phyloP scores from a whole-genome alignment of 1,140 invertebrate genomes.

The Neelides sp. region DNA sequence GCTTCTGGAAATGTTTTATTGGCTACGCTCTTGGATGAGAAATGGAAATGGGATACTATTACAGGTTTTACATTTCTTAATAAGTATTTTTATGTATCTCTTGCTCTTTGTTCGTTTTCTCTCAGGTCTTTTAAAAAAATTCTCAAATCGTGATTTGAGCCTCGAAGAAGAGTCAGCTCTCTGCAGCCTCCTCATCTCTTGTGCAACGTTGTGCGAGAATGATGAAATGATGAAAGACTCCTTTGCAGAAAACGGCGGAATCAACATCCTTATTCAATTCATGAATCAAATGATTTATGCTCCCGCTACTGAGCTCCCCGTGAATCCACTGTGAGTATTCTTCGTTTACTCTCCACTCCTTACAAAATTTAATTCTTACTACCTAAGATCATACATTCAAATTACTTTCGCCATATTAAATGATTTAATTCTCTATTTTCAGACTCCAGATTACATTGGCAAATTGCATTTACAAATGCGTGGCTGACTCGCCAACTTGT shows the following conservation, averaged over 20 bases:
- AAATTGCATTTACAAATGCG: slow-evolving; percentile 16
- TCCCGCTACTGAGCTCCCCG: slow-evolving; percentile 12
- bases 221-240: slow-evolving; percentile 11
- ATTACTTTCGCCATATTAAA: background rate
- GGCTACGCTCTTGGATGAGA: too few relatives aligned
- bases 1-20: too few relatives aligned
- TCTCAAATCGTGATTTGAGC: too few relatives aligned
- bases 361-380: background rate
- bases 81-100: too few relatives aligned
- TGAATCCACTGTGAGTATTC: slow-evolving; percentile 24
- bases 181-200: slow-evolving; percentile 8
- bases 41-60: too few relatives aligned
- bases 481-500: slow-evolving; percentile 8
- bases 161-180: slow-evolving; percentile 5
- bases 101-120: too few relatives aligned
- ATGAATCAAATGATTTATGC: slow-evolving; percentile 11
- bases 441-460: slow-evolving; percentile 22
- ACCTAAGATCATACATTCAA: background rate
- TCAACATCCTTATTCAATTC: slow-evolving; percentile 12
- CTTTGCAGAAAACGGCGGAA: slow-evolving; percentile 14
- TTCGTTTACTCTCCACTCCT: too few relatives aligned
- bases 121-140: too few relatives aligned
- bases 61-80: too few relatives aligned
- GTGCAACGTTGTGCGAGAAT: slow-evolving; percentile 6
- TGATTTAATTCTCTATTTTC: background rate